Evolutionary conservation across 2,888 invertebrate genomes (phyloP), one percentile per base, ranked within the genome.

Genomic region (Rhingia campestris): DNA sequence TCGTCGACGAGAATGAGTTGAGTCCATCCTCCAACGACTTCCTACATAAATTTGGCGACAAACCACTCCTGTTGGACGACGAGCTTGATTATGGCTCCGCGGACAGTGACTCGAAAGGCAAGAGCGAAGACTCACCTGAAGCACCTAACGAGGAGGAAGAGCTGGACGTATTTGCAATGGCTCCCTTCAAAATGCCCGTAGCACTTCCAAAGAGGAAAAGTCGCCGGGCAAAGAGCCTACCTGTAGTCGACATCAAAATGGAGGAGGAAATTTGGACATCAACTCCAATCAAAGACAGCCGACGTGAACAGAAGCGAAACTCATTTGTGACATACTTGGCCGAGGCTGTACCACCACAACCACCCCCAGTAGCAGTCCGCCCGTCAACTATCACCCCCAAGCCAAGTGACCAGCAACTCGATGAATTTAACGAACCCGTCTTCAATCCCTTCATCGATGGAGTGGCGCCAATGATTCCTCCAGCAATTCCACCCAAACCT

Each of bases 11-110:
- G 53, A 94, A 93, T 88, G 92, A 94, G 56, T 91, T 94, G 35
- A 91, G 91, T 76, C 90, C 91, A 43, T 88, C 89, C 3, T 91
- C 91, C 37, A 90, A 88, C 77, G 94, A 95, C 81, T 94, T 95
- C 5, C 94, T 95, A 0, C 95, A 95, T 89, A 95, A 94, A 87
- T 95, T 95, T 87, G 96, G 96, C 0, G 95, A 95, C 82, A 94
- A 94, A 86, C 96, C 96, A 0, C 90, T 96, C 45, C 89, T 96
- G 4, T 92, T 96, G 70, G 96, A 96, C 88, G 96, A 96, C 89
- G 96, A 96, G 88, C 90, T 96, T n/a, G 95, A 95, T 87, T 93
- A 93, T 0, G 94, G 94, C 32, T 92, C 92, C 39, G 92, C 91
- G 22, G 90, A 91, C 37, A 87, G 87, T 37, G 88, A 88, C 75